A percentile compares a stretch with the other conserved stretches of the same genome.
phyloP scores from a whole-genome alignment of 2,888 invertebrate genomes.

The Lycia hirtaria region DNA sequence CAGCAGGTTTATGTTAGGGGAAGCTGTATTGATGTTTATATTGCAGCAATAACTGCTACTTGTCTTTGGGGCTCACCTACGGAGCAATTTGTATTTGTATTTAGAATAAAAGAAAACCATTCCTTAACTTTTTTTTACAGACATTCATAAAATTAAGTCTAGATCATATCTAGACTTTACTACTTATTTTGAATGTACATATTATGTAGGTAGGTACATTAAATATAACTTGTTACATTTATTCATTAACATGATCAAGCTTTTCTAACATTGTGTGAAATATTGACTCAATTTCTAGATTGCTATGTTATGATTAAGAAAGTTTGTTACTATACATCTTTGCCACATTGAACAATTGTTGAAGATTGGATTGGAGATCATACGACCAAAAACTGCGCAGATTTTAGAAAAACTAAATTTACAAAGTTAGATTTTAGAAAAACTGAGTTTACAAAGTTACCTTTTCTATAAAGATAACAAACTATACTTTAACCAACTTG shows the following conservation, averaged over 20 bases:
- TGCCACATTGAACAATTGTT: neutral
- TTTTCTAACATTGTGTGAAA: slow-evolving; percentile 10
- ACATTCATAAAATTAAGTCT: no score
- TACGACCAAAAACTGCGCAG: no score
- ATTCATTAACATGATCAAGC: slow-evolving; percentile 8
- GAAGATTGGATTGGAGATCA: neutral
- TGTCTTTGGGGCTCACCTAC: slow-evolving; percentile 11
- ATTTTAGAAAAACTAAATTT: slow-evolving; percentile 5
- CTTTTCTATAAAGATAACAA: slow-evolving; percentile 22
- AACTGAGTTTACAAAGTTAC: slow-evolving; percentile 17
- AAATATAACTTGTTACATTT: slow-evolving; percentile 2
- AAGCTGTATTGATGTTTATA: slow-evolving; percentile 62
- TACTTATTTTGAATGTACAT: no score
- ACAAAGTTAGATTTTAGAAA: slow-evolving; percentile 14
- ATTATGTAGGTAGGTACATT: no score
- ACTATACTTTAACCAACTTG: slow-evolving; percentile 17
- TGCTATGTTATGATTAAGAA: neutral
- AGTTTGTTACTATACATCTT: neutral
- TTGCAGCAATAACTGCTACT: slow-evolving; percentile 59
- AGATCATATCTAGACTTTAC: no score
- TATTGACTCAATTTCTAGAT: slow-evolving; percentile 6
- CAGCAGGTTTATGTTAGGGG: slow-evolving; percentile 28
- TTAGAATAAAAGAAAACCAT: no score
- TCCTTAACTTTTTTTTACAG: no score
- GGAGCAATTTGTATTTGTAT: neutral